Conservation (phyloP, 2,113 vertebrate genomes). For the Dunckerocampus dactyliophorus region DNA sequence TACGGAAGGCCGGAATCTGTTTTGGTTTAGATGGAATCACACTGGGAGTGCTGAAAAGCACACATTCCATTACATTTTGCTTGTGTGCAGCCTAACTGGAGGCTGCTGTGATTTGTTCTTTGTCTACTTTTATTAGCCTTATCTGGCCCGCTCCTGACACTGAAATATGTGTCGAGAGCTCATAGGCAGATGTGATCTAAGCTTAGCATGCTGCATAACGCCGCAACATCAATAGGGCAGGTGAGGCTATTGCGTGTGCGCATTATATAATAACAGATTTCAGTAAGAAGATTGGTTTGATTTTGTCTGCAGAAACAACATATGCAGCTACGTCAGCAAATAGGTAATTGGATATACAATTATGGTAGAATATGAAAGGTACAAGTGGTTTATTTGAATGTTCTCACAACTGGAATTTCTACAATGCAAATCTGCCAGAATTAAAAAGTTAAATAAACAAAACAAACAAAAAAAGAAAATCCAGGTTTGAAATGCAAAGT, state of each 20-base stretch:
- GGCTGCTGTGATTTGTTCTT: slow-evolving; percentile 57
- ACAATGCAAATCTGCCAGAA: too few relatives aligned
- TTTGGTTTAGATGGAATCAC: slow-evolving; percentile 67
- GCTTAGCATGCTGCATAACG: slow-evolving; percentile 38
- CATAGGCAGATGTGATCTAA: slow-evolving; percentile 54
- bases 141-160: slow-evolving; percentile 65
- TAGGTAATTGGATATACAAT: slow-evolving; percentile 26
- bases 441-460: too few relatives aligned
- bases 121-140: slow-evolving; percentile 64
- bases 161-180: slow-evolving; percentile 65
- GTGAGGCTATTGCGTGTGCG: slow-evolving; percentile 24
- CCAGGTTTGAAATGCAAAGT: too few relatives aligned
- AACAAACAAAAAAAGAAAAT: too few relatives aligned
- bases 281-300: slow-evolving; percentile 3
- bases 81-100: slow-evolving; percentile 47
- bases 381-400: slow-evolving; percentile 29
- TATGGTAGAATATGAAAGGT: slow-evolving; percentile 18
- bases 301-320: slow-evolving; percentile 24
- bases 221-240: slow-evolving; percentile 17
- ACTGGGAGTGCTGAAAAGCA: slow-evolving; percentile 67
- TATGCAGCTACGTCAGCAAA: slow-evolving; percentile 11
- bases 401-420: background rate
- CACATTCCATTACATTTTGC: slow-evolving; percentile 69
- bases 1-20: slow-evolving; percentile 42
- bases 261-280: slow-evolving; percentile 26